Evolutionary conservation across 2,888 invertebrate genomes (phyloP), one percentile per base, ranked within the genome.

Genomic region (Eristalinus aeneus): DNA sequence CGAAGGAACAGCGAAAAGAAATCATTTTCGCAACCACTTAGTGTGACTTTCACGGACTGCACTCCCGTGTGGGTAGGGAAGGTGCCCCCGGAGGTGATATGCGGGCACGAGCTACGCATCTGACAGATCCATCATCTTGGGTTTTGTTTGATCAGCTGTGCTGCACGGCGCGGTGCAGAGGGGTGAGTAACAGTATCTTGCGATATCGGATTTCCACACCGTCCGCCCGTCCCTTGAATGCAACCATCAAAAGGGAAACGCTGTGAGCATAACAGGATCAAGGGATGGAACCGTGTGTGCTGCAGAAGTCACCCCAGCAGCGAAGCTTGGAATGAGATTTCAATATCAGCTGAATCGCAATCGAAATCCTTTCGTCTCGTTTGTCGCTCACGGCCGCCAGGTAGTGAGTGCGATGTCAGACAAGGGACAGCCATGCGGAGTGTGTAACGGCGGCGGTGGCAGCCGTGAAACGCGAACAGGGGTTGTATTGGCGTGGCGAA

Each of bases 61-160:
- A 27, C 46, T 8, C 16, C 46, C 16, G 46, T 46, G 46, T 16
- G 46, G 46, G 46, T 46, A 46, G 8, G 46, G 69, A 76, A 80
- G 85, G 81, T 77, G 54, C 76, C 53, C 11, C 31, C 54, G 23
- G 77, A 85, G 85, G 85, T 85, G 58, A 76, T 72, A 85, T 85
- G 85, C 85, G 85, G 85, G 85, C 85, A 85, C 85, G 81, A 85
- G 81, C 85, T 81, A 85, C 72, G 16, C 61, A 63, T 20, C 67
- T 32, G 72, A 58, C 72, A 68, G 67, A 85, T 85, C 81, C 80
- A 81, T 85, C 85, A 82, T 76, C 34, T 39, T 73, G 46, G 74
- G 73, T 10, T 39, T 82, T 86, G 63, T 86, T 86, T 86, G 82
- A 86, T 86, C 86, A 86, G 86, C 86, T 86, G 86, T 65, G 69